Evolutionary conservation across 2,888 invertebrate species (phyloP), one percentile per base, ranked within the genome.

Genomic region (Teleogryllus oceanicus): DNA sequence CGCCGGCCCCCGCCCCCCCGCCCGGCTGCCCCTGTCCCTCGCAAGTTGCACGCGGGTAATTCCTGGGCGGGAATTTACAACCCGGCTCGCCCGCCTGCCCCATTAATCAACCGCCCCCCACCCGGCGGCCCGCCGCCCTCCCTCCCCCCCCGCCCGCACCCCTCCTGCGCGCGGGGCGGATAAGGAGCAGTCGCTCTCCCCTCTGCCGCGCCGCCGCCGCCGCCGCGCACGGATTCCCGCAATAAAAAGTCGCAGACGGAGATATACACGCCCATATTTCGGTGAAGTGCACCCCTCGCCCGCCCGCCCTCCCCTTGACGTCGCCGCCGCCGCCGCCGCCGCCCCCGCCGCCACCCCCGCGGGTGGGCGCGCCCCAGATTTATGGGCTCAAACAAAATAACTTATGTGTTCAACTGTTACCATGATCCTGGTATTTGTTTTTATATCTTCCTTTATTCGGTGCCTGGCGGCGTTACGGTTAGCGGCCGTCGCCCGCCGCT

Each of bases 31-130:
- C n/a, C n/a, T n/a, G n/a, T n/a, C n/a, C n/a, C n/a, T n/a, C 88
- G 89, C 88, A 89, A 89, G 88, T 89, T 89, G 89, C 89, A 87
- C 88, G 89, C 88, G 88, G 88, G 89, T 89, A 89, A 89, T 89
- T 89, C 88, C 89, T 89, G 88, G 88, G 87, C 87, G 87, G 87
- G 88, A 89, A 89, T 89, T 89, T 89, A 89, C 89, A 88, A 87
- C 87, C 86, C 85, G 86, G 87, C 85, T 87, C 87, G 88, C 89
- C 89, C 89, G 88, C 87, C 87, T 86, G 88, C 86, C 85, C 88
- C 86, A 87, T 87, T 87, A 87, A 87, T 87, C 87, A 86, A 86
- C 86, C 84, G 84, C 84, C 85, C 84, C 84, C 84, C 77, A 50
- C 77, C 62, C 78, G 49, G 49, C 21, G 75, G 18, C 78, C 77